Conservation (phyloP, 2,888 invertebrate genomes). For the Phalangium opilio region DNA sequence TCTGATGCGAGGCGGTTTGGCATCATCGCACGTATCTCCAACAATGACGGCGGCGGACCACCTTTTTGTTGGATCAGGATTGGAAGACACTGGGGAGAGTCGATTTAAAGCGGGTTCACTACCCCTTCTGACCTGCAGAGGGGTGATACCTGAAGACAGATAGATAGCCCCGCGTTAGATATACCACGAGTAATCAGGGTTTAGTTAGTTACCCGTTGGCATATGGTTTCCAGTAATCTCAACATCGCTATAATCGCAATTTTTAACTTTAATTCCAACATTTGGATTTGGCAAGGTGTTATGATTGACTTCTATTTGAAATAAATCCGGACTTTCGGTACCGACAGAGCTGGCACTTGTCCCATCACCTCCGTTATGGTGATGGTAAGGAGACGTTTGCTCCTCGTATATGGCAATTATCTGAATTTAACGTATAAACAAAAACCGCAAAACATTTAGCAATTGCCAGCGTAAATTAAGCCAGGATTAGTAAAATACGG, state of each 20-base stretch:
- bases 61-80: constrained; percentile 16
- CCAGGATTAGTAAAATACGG: too few relatives aligned
- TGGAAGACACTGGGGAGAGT: constrained; percentile 9
- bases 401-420: constrained; percentile 33
- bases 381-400: constrained; percentile 23
- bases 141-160: constrained; percentile 28
- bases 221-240: constrained; percentile 13
- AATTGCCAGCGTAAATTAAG: too few relatives aligned
- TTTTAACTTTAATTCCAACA: not conserved
- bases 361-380: constrained; percentile 50
- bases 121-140: constrained; percentile 68
- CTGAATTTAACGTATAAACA: constrained; percentile 4
- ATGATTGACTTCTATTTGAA: constrained; percentile 40
- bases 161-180: constrained; percentile 28
- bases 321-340: constrained; percentile 84
- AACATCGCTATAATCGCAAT: constrained; percentile 3
- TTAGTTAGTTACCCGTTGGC: constrained; percentile 6
- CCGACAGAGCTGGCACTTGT: constrained; percentile 65
- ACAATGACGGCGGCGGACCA: constrained; percentile 19
- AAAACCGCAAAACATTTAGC: too few relatives aligned
- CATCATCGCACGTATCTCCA: not conserved
- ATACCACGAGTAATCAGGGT: too few relatives aligned
- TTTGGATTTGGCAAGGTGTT: not conserved
- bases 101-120: constrained; percentile 63
- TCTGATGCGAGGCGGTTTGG: too few relatives aligned